These are phyloP conservation scores for Drosophila bocqueti DNA, from an alignment of 1,140 invertebrate species.

Conservation along the genomic window DNA sequence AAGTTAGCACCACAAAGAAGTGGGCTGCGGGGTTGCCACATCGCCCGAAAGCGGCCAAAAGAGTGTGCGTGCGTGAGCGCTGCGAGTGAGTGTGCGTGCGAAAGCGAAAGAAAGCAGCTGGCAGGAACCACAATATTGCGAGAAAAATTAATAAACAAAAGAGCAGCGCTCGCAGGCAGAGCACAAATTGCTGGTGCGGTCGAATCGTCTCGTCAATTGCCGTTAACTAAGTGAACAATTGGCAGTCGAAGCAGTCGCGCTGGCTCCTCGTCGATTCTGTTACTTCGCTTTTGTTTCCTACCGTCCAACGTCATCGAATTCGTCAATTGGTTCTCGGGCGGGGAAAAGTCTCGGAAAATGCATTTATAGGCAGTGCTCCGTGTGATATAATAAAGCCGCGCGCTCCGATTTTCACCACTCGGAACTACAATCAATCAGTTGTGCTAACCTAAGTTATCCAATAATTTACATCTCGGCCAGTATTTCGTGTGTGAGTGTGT, in stretches of 20 bases:
- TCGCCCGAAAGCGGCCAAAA: neutral
- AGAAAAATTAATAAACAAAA: slow-evolving; percentile 61
- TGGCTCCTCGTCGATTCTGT: slow-evolving; percentile 21
- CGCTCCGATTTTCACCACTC: slow-evolving; percentile 22
- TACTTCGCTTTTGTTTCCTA: slow-evolving; percentile 2
- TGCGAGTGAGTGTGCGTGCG: slow-evolving; percentile 12
- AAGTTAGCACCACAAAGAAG: slow-evolving; percentile 2
- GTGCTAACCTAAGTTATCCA: slow-evolving; percentile 25
- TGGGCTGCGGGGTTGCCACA: slow-evolving; percentile 24
- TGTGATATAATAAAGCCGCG: slow-evolving; percentile 52
- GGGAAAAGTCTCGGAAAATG: slow-evolving; percentile 51
- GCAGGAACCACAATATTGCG: slow-evolving; percentile 64
- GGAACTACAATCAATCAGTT: slow-evolving; percentile 20
- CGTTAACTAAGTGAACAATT: slow-evolving; percentile 60
- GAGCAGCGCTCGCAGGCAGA: slow-evolving; percentile 20
- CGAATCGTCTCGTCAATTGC: slow-evolving; percentile 52
- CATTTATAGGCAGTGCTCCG: slow-evolving; percentile 32
- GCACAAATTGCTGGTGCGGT: slow-evolving; percentile 52
- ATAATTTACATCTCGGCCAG: slow-evolving; percentile 32
- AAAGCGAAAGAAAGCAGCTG: slow-evolving; percentile 47
- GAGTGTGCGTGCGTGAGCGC: slow-evolving; percentile 15
- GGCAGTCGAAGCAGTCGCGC: slow-evolving; percentile 46
- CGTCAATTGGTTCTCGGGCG: slow-evolving; percentile 64
- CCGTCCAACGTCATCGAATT: slow-evolving; percentile 65
- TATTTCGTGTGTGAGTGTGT: slow-evolving; percentile 29